Conservation (phyloP, 1,140 invertebrate genomes). For the Scaptomyza hsui region DNA sequence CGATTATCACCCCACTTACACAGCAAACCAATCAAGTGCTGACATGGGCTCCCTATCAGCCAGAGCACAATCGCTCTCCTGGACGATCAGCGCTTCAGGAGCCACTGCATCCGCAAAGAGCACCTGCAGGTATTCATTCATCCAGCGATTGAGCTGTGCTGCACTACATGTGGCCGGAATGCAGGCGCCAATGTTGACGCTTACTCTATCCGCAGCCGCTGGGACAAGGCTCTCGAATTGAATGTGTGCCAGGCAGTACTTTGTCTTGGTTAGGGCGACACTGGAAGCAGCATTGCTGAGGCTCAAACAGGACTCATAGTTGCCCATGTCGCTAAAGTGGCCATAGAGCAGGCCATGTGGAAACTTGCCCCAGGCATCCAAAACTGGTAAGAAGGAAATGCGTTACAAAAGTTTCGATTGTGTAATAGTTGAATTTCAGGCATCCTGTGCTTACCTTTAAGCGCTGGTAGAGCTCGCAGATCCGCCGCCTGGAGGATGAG, state of each 20-base stretch:
- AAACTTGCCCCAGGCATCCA: conserved; percentile 78
- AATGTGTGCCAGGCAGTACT: conserved; percentile 62
- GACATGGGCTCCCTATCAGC: conserved; percentile 21
- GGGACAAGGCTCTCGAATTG: conserved; percentile 47
- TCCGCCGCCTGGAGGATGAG: conserved; percentile 42
- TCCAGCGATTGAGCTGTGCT: conserved; percentile 46
- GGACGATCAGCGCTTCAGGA: conserved; percentile 26
- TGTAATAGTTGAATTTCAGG: neutral
- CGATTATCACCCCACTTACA: conserved; percentile 52
- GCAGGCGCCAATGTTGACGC: conserved; percentile 59
- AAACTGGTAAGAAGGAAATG: conserved; percentile 42
- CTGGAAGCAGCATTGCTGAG: neutral
- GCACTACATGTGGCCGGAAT: conserved; percentile 55
- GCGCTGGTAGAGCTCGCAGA: conserved; percentile 33
- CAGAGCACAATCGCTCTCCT: conserved; percentile 46
- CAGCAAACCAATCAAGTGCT: conserved; percentile 62
- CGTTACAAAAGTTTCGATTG: too few relatives aligned
- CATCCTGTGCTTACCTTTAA: conserved; percentile 45
- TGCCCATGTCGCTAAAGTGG: conserved; percentile 71
- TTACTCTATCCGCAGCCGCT: neutral
- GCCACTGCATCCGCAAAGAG: conserved; percentile 29
- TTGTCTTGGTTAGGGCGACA: neutral
- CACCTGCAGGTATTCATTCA: conserved; percentile 30
- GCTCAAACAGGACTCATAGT: conserved; percentile 67
- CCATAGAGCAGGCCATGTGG: conserved; percentile 75